Percentiles rank a stretch among this genome's conserved stretches.
These are phyloP conservation scores for Falco cherrug DNA, from an alignment of 2,797 vertebrate species.

Conservation along the genomic window DNA sequence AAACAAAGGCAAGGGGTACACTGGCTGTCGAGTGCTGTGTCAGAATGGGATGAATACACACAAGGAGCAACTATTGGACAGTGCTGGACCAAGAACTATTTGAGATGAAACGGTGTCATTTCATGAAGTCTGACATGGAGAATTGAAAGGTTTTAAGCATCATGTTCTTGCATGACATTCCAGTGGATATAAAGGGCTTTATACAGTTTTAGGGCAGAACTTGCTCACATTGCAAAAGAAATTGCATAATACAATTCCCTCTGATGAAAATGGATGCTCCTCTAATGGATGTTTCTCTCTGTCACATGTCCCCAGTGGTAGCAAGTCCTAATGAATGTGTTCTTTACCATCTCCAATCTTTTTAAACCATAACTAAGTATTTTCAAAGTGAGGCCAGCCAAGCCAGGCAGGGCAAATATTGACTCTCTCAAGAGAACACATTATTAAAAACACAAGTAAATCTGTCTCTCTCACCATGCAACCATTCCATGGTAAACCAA, in stretches of 20 bases:
- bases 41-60: background rate
- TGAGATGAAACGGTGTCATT: background rate
- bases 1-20: background rate
- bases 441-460: slow-evolving; percentile 68
- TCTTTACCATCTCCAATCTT: background rate
- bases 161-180: background rate
- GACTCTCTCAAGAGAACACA: slow-evolving; percentile 39
- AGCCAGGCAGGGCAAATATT: slow-evolving; percentile 13
- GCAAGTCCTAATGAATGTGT: background rate
- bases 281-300: background rate
- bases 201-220: background rate
- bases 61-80: background rate
- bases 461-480: slow-evolving; percentile 35
- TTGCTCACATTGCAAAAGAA: background rate
- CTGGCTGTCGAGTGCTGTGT: background rate
- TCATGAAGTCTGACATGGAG: background rate
- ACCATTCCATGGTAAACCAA: slow-evolving; percentile 53
- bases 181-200: background rate
- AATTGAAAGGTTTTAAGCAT: background rate
- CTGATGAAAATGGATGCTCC: background rate
- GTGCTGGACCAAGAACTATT: background rate
- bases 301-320: background rate
- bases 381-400: slow-evolving; percentile 15
- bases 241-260: background rate
- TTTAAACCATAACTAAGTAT: background rate